Evolutionary conservation across 2,888 invertebrate species (phyloP).

Genomic region (Cosmopolites sordidus): DNA sequence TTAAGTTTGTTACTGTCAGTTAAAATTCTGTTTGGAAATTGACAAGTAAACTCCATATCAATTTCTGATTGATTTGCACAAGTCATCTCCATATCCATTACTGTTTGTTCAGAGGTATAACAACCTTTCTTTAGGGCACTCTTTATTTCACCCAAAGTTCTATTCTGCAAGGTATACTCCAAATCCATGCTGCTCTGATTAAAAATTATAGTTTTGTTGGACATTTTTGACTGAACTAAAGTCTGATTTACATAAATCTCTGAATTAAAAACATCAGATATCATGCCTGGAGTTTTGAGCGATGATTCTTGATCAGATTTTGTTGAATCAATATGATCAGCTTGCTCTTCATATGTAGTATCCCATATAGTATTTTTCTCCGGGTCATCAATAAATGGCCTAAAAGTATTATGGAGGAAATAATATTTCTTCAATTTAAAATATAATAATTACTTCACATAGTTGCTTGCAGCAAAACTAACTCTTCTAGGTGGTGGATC

Average conservation of each 20-base stretch:
- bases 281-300: not conserved
- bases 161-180: conserved; percentile 9
- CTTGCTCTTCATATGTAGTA: conserved; percentile 39
- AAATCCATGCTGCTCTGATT: conserved; percentile 12
- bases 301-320: not conserved
- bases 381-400: conserved; percentile 38
- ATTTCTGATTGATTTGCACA: not conserved
- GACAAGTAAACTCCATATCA: not conserved
- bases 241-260: not conserved
- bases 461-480: conserved; percentile 41
- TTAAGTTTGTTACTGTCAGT: not conserved
- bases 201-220: conserved; percentile 19
- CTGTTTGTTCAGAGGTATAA: not conserved
- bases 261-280: not conserved
- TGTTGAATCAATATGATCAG: conserved; percentile 31
- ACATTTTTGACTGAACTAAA: not conserved
- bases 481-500: conserved; percentile 33
- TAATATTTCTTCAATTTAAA: conserved; percentile 1
- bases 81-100: conserved; percentile 8
- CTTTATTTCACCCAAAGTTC: not conserved
- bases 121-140: not conserved
- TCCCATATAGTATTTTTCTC: conserved; percentile 42
- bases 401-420: conserved; percentile 29
- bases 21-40: too few species aligned
- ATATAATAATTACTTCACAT: conserved; percentile 35